Evolutionary conservation across 2,888 invertebrate species (phyloP), one percentile per base, ranked within the genome.

Genomic region (Eudemis profundana): DNA sequence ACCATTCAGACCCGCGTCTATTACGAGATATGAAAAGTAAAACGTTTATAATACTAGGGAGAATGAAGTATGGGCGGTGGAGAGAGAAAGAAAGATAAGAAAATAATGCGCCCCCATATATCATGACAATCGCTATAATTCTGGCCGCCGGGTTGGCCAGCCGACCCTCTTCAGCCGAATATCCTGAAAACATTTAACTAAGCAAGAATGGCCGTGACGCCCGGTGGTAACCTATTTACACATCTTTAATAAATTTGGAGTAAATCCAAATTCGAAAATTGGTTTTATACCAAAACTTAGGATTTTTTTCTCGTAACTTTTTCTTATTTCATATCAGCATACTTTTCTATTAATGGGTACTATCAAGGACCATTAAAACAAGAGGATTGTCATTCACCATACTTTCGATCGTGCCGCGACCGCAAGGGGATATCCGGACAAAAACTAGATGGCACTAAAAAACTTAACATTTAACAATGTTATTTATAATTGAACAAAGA

Each of bases 61-160:
- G 83, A 88, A 90, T 90, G 89, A 90, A 88, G 89, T 89, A 90
- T 90, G 88, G 85, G 77, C 83, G 84, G 85, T 87, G 86, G 87
- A 89, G 90, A 87, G 88, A 90, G 89, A 89, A 87, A 88, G 87
- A 89, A 87, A 89, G 92, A 92, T 91, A 91, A 91, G 92, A 89
- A 91, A 90, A 91, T 91, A 92, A 92, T 90, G 86, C 90, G 81
- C 86, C 82, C 83, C 83, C 90, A 90, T 92, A 92, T 90, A 91
- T 92, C 91, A 92, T 91, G 85, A 83, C 87, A 91, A 90, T 90
- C 90, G 87, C 89, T 82, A 85, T 85, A 89, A 89, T 87, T 89
- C 87, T 84, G 83, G 81, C 77, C 83, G 83, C 81, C 78, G 73
- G 81, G 78, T 70, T 78, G 79, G 81, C 82, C 83, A 84, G 83